These are phyloP conservation scores for Rhinolophus sinicus DNA, from an alignment of 2,113 vertebrate species.

Conservation along the genomic window DNA sequence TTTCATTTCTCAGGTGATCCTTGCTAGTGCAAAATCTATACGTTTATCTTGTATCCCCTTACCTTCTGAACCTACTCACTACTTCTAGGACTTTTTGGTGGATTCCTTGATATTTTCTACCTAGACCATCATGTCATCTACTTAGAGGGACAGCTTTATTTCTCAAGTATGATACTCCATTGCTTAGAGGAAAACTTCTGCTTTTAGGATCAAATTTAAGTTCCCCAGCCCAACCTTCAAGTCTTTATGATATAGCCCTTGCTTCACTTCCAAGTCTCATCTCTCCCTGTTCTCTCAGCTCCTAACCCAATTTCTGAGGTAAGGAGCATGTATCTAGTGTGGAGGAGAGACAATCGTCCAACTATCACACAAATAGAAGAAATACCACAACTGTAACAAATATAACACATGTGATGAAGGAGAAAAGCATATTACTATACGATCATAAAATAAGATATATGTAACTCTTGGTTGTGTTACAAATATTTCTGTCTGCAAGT, in stretches of 20 bases:
- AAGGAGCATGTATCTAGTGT: neutral
- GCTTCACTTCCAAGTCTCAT: neutral
- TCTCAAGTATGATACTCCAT: neutral
- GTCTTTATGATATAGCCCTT: neutral
- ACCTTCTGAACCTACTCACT: neutral
- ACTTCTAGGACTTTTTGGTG: neutral
- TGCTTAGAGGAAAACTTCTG: neutral
- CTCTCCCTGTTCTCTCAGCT: neutral
- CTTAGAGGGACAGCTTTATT: neutral
- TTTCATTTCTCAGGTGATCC: neutral
- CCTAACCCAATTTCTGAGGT: neutral
- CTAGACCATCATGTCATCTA: neutral
- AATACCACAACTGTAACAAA: neutral
- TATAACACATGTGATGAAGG: neutral
- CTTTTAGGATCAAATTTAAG: slow-evolving; percentile 13
- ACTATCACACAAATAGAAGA: neutral
- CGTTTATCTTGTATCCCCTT: neutral
- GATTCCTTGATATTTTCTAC: slow-evolving; percentile 20
- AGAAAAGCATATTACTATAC: neutral
- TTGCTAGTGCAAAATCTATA: neutral
- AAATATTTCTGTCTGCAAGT: slow-evolving; percentile 15
- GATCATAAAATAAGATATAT: neutral
- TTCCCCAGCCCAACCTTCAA: neutral
- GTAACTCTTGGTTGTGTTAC: neutral
- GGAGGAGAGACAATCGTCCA: neutral